A percentile compares a stretch with the other conserved stretches of the same genome.
phyloP scores from a whole-genome alignment of 1,140 invertebrate species.

The Calephelis virginiensis region DNA sequence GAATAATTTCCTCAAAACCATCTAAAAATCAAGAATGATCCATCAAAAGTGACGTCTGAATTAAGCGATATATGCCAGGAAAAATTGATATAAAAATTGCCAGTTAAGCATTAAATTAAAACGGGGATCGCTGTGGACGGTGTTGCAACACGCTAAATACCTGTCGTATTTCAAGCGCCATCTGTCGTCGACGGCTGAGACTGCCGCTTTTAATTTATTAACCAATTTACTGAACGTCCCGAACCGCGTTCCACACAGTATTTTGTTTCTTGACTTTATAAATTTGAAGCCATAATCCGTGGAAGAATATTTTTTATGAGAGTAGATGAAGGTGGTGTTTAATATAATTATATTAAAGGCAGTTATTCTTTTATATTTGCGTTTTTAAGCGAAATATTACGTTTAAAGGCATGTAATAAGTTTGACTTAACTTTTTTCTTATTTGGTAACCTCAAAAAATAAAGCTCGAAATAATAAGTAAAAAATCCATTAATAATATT shows the following conservation, averaged over 20 bases:
- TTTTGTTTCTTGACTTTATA: conserved; percentile 74
- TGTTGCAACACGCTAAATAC: conserved; percentile 76
- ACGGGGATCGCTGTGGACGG: conserved; percentile 55
- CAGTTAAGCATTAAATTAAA: conserved; percentile 76
- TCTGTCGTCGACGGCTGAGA: conserved; percentile 72
- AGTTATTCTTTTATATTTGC: conserved; percentile 40
- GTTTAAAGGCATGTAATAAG: too few species aligned
- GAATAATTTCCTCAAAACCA: neutral
- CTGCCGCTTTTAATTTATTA: conserved; percentile 76
- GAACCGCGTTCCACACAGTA: conserved; percentile 56
- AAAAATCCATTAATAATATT: too few species aligned
- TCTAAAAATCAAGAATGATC: conserved; percentile 31
- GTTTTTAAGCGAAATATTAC: neutral
- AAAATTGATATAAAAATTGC: conserved; percentile 75
- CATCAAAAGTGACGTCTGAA: conserved; percentile 48
- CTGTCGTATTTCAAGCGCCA: conserved; percentile 74
- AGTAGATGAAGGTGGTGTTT: conserved; percentile 27
- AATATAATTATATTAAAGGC: conserved; percentile 41
- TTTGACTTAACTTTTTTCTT: too few species aligned
- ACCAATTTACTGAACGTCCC: conserved; percentile 71
- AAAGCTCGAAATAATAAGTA: too few species aligned
- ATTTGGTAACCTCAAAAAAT: too few species aligned
- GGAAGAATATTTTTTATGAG: conserved; percentile 46
- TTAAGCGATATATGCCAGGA: conserved; percentile 57
- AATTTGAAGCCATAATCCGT: conserved; percentile 66